A percentile compares a stretch with the other conserved stretches of the same genome.
These are phyloP conservation scores for Heterocephalus glaber DNA, from an alignment of 2,113 vertebrate species.

Conservation along the genomic window DNA sequence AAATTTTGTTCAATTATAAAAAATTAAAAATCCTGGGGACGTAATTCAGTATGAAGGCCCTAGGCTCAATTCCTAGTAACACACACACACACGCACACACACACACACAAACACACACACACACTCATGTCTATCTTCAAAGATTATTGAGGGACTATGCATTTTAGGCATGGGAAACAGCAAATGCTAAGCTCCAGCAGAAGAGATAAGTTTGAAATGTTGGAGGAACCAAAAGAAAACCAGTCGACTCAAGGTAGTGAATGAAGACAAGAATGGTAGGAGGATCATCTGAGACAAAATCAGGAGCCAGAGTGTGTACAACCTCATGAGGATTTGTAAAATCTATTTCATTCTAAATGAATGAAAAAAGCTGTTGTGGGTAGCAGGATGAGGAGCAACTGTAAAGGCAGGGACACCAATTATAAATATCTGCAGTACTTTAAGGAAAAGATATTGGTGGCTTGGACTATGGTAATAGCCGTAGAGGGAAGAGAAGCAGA, in stretches of 20 bases:
- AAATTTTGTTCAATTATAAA: background rate
- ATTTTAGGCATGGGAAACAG: background rate
- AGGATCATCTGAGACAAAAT: background rate
- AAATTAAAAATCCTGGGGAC: background rate
- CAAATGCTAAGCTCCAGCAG: background rate
- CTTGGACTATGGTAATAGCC: background rate
- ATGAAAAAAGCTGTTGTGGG: background rate
- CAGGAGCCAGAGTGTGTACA: background rate
- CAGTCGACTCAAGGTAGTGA: background rate
- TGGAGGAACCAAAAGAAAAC: background rate
- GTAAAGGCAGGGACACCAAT: background rate
- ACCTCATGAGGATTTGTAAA: background rate
- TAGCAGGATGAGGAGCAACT: background rate
- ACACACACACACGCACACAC: background rate
- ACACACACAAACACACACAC: background rate
- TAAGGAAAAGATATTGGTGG: background rate
- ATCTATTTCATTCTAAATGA: background rate
- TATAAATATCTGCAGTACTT: background rate
- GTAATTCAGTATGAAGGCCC: background rate
- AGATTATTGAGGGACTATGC: background rate
- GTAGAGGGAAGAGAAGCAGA: background rate
- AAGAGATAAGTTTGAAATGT: background rate
- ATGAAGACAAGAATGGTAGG: rapidly evolving
- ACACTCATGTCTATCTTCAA: background rate
- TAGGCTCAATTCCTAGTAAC: background rate